phyloP scores from a whole-genome alignment of 1,140 invertebrate genomes.

The Tachypleus tridentatus region DNA sequence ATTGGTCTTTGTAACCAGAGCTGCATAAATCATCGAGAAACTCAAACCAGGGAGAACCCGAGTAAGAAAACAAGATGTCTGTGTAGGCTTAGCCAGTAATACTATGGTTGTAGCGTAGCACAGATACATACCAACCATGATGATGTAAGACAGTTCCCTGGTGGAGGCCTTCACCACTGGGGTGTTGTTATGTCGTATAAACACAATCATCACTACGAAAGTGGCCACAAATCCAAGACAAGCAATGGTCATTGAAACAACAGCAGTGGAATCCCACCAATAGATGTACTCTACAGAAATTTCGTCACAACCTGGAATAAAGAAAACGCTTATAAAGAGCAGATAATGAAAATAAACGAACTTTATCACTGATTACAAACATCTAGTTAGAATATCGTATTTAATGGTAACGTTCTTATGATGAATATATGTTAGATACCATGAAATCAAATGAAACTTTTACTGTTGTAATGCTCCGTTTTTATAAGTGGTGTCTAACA shows the following conservation, averaged over 20 bases:
- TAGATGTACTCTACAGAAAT: conserved; percentile 44
- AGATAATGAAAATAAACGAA: too few relatives aligned
- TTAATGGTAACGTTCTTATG: too few relatives aligned
- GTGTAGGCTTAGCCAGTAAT: conserved; percentile 55
- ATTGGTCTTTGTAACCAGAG: conserved; percentile 73
- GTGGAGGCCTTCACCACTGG: conserved; percentile 56
- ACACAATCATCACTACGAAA: conserved; percentile 43
- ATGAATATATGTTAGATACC: too few relatives aligned
- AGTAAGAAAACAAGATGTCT: conserved; percentile 50
- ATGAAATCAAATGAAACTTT: too few relatives aligned
- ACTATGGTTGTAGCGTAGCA: conserved; percentile 49
- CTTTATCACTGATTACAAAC: too few relatives aligned
- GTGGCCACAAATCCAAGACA: conserved; percentile 48
- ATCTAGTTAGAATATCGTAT: too few relatives aligned
- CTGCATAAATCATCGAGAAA: conserved; percentile 71
- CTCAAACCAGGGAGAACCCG: conserved; percentile 58
- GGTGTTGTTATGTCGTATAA: conserved; percentile 51
- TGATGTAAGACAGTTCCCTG: conserved; percentile 53
- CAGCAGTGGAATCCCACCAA: conserved; percentile 45
- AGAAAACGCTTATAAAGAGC: too few relatives aligned
- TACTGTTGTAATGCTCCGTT: too few relatives aligned
- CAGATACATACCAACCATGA: conserved; percentile 47
- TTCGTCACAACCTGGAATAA: conserved; percentile 38
- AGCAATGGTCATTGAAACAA: conserved; percentile 48
- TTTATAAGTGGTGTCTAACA: too few relatives aligned